Percentiles rank a stretch among this genome's conserved stretches.
phyloP scores from a whole-genome alignment of 2,888 invertebrate species.

The Amphipoea oculea region DNA sequence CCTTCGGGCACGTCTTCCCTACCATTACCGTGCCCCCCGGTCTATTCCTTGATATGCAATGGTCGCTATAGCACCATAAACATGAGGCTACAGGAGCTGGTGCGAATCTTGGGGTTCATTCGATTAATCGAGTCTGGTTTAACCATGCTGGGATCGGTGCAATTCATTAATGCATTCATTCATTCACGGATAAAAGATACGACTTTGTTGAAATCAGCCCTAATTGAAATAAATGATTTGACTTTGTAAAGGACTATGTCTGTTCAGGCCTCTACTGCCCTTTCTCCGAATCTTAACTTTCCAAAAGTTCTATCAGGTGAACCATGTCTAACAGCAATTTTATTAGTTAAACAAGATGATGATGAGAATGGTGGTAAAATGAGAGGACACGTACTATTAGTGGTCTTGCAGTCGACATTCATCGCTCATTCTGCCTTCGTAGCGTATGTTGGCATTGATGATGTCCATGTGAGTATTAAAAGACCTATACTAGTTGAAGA shows the following conservation, averaged over 20 bases:
- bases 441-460: conserved; percentile 43
- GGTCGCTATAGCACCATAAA: too few relatives aligned
- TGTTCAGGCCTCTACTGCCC: neutral
- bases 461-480: conserved; percentile 51
- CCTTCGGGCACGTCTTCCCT: too few relatives aligned
- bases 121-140: too few relatives aligned
- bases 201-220: too few relatives aligned
- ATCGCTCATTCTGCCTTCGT: conserved; percentile 37
- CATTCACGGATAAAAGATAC: neutral
- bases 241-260: neutral
- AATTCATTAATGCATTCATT: too few relatives aligned
- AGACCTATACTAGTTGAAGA: neutral
- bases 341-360: conserved; percentile 21
- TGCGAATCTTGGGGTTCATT: too few relatives aligned
- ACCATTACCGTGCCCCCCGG: too few relatives aligned
- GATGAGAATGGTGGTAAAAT: conserved; percentile 52
- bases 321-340: conserved; percentile 4
- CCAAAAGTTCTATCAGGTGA: conserved; percentile 9
- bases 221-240: neutral
- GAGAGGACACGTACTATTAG: conserved; percentile 46
- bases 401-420: conserved; percentile 46
- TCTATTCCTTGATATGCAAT: too few relatives aligned
- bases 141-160: too few relatives aligned
- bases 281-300: neutral
- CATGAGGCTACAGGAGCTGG: too few relatives aligned